A percentile compares a stretch with the other conserved stretches of the same genome.
Evolutionary conservation across 2,888 invertebrate species (phyloP).

Genomic region (Agapostemon virescens): DNA sequence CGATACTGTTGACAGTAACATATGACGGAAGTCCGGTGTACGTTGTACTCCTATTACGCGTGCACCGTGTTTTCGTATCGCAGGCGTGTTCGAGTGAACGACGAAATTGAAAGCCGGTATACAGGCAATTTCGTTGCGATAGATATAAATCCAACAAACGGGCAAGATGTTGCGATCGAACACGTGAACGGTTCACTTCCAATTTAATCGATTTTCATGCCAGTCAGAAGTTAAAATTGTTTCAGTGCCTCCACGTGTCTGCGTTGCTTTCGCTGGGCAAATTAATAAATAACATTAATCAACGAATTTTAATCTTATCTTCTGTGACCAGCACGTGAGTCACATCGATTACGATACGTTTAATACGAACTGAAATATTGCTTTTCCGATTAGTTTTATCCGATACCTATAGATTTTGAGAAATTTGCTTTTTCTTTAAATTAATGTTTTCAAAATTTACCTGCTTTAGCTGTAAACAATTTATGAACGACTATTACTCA

Average conservation of each 20-base stretch:
- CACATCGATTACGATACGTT: too few relatives aligned
- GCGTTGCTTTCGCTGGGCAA: neutral
- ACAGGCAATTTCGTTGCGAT: conserved; percentile 40
- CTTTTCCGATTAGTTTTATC: too few relatives aligned
- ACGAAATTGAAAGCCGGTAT: conserved; percentile 52
- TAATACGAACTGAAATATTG: too few relatives aligned
- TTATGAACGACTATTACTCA: too few relatives aligned
- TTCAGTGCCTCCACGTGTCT: neutral
- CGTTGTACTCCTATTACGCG: conserved; percentile 53
- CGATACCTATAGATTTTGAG: too few relatives aligned
- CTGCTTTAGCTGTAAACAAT: too few relatives aligned
- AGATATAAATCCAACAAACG: conserved; percentile 21
- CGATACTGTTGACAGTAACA: conserved; percentile 53
- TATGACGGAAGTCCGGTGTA: conserved; percentile 61
- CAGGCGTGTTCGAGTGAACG: conserved; percentile 38
- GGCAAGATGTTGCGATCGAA: conserved; percentile 35
- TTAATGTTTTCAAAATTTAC: too few relatives aligned
- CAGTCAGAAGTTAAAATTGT: neutral
- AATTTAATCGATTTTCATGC: neutral
- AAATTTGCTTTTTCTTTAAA: too few relatives aligned
- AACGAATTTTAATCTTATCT: neutral
- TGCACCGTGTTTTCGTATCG: conserved; percentile 45
- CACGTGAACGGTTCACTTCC: neutral
- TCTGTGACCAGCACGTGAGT: too few relatives aligned
- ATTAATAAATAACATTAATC: neutral